Evolutionary conservation across 2,113 vertebrate species (phyloP).

Genomic region (Channa maculata): DNA sequence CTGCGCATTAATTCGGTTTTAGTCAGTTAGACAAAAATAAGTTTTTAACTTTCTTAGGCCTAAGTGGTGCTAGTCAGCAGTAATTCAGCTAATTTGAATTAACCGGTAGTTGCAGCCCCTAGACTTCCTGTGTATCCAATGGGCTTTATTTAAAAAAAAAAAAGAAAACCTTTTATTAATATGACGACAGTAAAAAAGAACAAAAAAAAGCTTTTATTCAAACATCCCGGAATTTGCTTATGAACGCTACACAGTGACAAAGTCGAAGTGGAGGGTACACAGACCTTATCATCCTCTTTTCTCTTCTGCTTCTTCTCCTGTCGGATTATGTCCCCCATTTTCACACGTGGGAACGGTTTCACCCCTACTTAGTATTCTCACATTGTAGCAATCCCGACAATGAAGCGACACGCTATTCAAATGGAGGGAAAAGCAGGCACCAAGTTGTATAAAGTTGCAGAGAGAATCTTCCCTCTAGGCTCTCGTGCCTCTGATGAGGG

Average conservation of each 20-base stretch:
- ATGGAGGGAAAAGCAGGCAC: slow-evolving; percentile 60
- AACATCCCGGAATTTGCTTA: slow-evolving; percentile 8
- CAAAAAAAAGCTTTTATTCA: not conserved
- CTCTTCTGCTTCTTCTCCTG: slow-evolving; percentile 58
- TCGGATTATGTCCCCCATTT: slow-evolving; percentile 70
- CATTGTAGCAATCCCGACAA: slow-evolving; percentile 78
- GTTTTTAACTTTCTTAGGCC: not conserved
- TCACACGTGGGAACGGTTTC: slow-evolving; percentile 82
- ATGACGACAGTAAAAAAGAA: slow-evolving; percentile 1
- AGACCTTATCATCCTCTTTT: slow-evolving; percentile 63
- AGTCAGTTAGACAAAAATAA: not conserved
- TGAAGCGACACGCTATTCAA: slow-evolving; percentile 79
- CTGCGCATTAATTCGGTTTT: slow-evolving; percentile 24
- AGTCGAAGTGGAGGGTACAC: slow-evolving; percentile 55
- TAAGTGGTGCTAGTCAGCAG: not conserved
- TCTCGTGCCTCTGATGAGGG: slow-evolving; percentile 41
- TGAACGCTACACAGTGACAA: slow-evolving; percentile 40
- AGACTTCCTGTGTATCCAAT: not conserved
- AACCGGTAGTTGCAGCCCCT: slow-evolving; percentile 9
- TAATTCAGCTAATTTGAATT: not conserved
- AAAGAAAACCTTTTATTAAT: slow-evolving; percentile 18
- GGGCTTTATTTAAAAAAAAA: slow-evolving; percentile 16
- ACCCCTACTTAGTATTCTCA: slow-evolving; percentile 80
- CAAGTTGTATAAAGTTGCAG: slow-evolving; percentile 73
- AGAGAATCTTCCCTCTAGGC: slow-evolving; percentile 63